Conservation (phyloP, 2,113 vertebrate genomes). For the Gallinago media region DNA sequence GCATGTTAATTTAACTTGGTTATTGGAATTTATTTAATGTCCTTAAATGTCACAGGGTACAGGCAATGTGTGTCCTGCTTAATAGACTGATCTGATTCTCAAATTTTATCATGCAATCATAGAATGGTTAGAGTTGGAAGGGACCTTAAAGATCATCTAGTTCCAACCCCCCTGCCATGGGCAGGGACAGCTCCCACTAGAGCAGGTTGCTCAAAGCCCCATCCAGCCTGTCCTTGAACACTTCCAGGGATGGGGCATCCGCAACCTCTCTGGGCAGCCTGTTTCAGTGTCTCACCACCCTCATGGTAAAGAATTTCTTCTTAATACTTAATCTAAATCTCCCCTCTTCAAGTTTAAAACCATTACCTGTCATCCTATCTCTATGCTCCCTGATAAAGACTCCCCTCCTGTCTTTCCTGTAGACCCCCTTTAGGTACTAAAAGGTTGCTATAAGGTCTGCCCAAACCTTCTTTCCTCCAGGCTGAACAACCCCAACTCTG, state of each 20-base stretch:
- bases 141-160: background rate
- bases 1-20: constrained; percentile 26
- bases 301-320: background rate
- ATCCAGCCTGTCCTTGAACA: background rate
- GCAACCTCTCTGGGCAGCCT: background rate
- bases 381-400: background rate
- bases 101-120: background rate
- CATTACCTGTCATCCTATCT: background rate
- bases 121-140: background rate
- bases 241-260: background rate
- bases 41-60: background rate
- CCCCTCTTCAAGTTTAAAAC: background rate
- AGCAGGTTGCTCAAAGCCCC: background rate
- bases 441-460: background rate
- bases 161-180: background rate
- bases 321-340: background rate
- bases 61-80: background rate
- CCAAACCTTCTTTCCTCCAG: background rate
- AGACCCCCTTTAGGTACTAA: background rate
- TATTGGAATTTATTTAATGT: constrained; percentile 32
- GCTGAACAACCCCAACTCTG: background rate
- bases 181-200: background rate
- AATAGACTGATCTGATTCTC: background rate
- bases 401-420: background rate
- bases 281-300: background rate